phyloP scores from a whole-genome alignment of 2,797 vertebrate genomes.

The Falco naumanni region DNA sequence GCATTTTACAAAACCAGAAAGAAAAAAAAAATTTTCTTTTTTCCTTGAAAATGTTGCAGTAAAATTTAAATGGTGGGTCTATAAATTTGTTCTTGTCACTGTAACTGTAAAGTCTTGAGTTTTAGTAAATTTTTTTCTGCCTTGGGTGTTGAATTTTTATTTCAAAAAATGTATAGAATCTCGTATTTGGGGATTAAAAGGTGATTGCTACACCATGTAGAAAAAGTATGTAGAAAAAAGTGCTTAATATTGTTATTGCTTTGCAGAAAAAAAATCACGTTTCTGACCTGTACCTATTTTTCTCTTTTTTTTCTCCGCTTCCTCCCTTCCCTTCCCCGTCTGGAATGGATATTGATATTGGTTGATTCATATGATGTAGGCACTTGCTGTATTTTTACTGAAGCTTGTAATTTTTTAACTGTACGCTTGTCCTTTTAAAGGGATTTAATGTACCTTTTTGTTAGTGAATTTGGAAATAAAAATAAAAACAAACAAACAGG shows the following conservation, averaged over 20 bases:
- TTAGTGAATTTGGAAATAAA: slow-evolving; percentile 90
- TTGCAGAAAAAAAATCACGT: slow-evolving; percentile 87
- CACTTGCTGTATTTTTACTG: slow-evolving; percentile 94
- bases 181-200: slow-evolving; percentile 87
- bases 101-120: slow-evolving; percentile 99
- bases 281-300: slow-evolving; percentile 93
- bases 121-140: slow-evolving; percentile 98
- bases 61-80: slow-evolving; percentile 98
- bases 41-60: slow-evolving; percentile 93
- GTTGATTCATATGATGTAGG: slow-evolving; percentile 95
- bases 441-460: slow-evolving; percentile 88
- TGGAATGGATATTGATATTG: slow-evolving; percentile 93
- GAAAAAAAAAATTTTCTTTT: slow-evolving; percentile 84
- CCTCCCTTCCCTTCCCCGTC: slow-evolving; percentile 70
- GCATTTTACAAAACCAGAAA: slow-evolving; percentile 96
- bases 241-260: slow-evolving; percentile 88
- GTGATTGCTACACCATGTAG: slow-evolving; percentile 86
- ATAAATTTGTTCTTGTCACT: slow-evolving; percentile 98
- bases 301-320: slow-evolving; percentile 75
- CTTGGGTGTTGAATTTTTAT: slow-evolving; percentile 96
- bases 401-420: slow-evolving; percentile 95
- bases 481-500: slow-evolving; percentile 86
- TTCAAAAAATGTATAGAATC: slow-evolving; percentile 88
- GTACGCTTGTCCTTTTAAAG: slow-evolving; percentile 92
- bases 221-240: slow-evolving; percentile 86